Evolutionary conservation across 2,113 vertebrate species (phyloP).

Genomic region (Prietella phreatophila): DNA sequence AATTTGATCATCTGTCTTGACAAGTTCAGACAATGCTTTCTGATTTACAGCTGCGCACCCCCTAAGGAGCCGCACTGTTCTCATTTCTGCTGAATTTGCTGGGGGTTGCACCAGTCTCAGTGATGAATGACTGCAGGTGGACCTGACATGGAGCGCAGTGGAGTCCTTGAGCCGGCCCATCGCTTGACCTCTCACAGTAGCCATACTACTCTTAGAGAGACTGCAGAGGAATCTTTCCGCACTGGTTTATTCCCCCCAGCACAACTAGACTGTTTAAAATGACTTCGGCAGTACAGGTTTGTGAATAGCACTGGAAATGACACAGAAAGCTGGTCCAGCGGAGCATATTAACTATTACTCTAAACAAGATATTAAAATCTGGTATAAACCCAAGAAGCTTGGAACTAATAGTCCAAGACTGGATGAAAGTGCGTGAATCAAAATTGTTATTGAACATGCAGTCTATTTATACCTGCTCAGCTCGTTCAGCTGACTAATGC

Average conservation of each 20-base stretch:
- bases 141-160: background rate
- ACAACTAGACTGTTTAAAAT: background rate
- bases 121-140: conserved; percentile 62
- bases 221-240: background rate
- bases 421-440: background rate
- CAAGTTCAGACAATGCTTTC: background rate
- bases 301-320: background rate
- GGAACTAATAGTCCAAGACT: background rate
- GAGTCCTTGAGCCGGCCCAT: conserved; percentile 29
- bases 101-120: conserved; percentile 17
- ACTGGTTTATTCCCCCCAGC: background rate
- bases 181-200: conserved; percentile 23
- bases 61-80: background rate
- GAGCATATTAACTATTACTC: background rate
- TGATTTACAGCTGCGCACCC: conserved; percentile 1
- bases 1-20: background rate
- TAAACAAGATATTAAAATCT: background rate
- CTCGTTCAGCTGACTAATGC: conserved; percentile 70
- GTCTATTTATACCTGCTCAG: conserved; percentile 76
- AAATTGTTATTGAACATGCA: conserved; percentile 56
- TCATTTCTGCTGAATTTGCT: conserved; percentile 28
- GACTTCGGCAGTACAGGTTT: background rate
- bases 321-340: background rate
- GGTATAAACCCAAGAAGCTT: background rate
- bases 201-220: background rate